Percentiles rank a stretch among this genome's conserved stretches.
Evolutionary conservation across 2,888 invertebrate genomes (phyloP).

Genomic region (Adelphocoris suturalis): DNA sequence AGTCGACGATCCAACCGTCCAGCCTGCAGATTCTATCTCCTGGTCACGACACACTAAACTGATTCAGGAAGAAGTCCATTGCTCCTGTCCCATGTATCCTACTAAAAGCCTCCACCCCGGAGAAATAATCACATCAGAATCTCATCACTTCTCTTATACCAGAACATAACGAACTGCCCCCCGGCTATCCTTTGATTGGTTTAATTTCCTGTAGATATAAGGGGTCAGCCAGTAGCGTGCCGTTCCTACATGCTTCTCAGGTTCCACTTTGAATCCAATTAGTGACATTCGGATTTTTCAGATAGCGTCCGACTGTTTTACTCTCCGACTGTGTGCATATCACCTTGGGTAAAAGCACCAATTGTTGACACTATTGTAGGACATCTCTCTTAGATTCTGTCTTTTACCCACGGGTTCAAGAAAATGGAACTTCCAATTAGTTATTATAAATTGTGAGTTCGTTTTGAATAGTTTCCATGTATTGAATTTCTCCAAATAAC

Average conservation of each 20-base stretch:
- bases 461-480: too few species aligned
- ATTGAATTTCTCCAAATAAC: too few species aligned
- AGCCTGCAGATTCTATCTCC: neutral
- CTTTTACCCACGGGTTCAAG: too few species aligned
- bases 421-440: too few species aligned
- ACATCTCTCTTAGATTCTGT: too few species aligned
- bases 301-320: too few species aligned
- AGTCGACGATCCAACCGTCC: neutral
- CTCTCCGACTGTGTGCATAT: too few species aligned
- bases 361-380: too few species aligned
- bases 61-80: neutral
- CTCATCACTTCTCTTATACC: slow-evolving; percentile 26
- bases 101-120: neutral
- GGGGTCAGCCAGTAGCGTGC: neutral
- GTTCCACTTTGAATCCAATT: too few species aligned
- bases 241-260: neutral
- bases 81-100: neutral
- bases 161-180: slow-evolving; percentile 27
- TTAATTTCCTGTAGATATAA: slow-evolving; percentile 29
- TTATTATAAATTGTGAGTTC: too few species aligned
- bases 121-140: slow-evolving; percentile 27
- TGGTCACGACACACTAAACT: neutral
- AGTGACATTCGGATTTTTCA: too few species aligned
- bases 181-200: slow-evolving; percentile 5
- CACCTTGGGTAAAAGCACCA: too few species aligned